phyloP scores from a whole-genome alignment of 2,113 vertebrate genomes.

The Colinus virginianus region DNA sequence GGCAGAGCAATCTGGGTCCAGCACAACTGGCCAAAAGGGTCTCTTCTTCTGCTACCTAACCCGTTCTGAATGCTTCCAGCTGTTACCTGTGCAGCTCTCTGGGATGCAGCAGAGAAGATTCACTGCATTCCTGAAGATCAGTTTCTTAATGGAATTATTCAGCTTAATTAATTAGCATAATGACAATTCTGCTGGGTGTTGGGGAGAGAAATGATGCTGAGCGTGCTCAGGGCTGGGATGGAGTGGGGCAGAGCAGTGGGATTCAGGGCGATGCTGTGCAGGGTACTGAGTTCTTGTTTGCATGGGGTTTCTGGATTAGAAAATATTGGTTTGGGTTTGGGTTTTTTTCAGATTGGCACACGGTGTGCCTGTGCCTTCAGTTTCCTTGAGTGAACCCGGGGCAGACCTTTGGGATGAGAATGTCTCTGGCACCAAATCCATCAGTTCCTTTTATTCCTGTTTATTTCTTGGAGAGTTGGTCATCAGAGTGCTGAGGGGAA shows the following conservation, averaged over 20 bases:
- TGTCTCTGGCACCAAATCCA: not conserved
- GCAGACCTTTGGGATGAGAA: not conserved
- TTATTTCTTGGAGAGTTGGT: not conserved
- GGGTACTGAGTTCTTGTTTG: not conserved
- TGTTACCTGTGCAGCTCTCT: not conserved
- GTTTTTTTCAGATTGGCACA: not conserved
- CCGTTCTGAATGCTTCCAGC: not conserved
- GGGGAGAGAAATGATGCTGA: not conserved
- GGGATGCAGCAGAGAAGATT: not conserved
- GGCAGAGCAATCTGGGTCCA: not conserved
- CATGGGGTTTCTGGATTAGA: not conserved
- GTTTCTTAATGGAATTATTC: conserved; percentile 42
- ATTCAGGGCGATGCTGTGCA: not conserved
- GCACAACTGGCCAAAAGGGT: not conserved
- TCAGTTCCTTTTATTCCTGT: not conserved
- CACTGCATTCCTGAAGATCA: conserved; percentile 31
- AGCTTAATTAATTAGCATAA: conserved; percentile 56
- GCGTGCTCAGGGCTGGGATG: not conserved
- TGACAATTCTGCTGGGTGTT: conserved; percentile 24
- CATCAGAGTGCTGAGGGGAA: not conserved
- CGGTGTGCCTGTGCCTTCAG: not conserved
- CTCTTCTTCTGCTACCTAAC: not conserved
- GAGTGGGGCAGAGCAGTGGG: not conserved
- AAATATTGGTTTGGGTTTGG: not conserved
- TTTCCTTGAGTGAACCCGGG: not conserved